Evolutionary conservation across 2,113 vertebrate genomes (phyloP).

Genomic region (Calidris pygmaea): DNA sequence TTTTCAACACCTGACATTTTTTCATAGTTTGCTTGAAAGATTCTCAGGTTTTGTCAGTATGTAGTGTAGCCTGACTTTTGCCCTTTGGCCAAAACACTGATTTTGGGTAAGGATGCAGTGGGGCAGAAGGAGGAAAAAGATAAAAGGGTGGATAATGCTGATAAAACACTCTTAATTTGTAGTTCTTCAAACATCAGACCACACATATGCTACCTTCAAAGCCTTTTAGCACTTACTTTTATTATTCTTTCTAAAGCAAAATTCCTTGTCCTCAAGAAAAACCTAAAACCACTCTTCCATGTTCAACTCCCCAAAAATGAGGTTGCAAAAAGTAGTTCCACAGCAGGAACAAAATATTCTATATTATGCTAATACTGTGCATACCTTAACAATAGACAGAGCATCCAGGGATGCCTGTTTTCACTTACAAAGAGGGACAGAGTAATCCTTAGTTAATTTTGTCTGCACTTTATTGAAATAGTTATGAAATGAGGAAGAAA

Average conservation of each 20-base stretch:
- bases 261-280: not conserved
- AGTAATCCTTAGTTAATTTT: slow-evolving; percentile 43
- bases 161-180: not conserved
- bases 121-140: not conserved
- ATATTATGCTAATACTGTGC: not conserved
- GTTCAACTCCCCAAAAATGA: not conserved
- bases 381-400: slow-evolving; percentile 1
- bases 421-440: slow-evolving; percentile 6
- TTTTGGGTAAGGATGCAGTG: not conserved
- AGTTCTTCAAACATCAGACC: not conserved
- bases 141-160: not conserved
- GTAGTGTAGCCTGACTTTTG: not conserved
- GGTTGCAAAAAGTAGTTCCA: not conserved
- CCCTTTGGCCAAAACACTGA: not conserved
- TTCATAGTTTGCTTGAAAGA: not conserved
- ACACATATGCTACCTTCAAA: not conserved
- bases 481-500: slow-evolving; percentile 21
- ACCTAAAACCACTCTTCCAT: not conserved
- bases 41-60: not conserved
- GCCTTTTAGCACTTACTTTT: not conserved
- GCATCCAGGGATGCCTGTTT: slow-evolving; percentile 17
- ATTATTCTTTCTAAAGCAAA: not conserved
- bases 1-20: not conserved
- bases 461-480: slow-evolving; percentile 34
- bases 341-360: not conserved